A percentile compares a stretch with the other conserved stretches of the same genome.
Conservation (phyloP, 1,140 invertebrate genomes). For the Brachionus paranguensis region DNA sequence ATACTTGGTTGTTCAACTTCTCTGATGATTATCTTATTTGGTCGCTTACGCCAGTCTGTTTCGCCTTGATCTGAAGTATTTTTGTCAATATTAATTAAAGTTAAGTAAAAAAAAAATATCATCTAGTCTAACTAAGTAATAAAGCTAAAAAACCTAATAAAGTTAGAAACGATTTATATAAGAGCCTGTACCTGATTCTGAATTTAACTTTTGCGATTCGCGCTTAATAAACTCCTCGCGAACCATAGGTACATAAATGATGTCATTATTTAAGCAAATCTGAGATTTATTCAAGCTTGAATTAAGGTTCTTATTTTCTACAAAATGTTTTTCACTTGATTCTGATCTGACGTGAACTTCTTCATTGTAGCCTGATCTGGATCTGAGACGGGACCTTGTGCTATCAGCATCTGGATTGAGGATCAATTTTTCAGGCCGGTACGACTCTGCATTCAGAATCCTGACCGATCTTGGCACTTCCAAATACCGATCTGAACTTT, state of each 20-base stretch:
- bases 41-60: neutral
- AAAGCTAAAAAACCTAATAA: neutral
- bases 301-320: neutral
- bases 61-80: neutral
- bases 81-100: constrained; percentile 20
- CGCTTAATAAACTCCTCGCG: constrained; percentile 34
- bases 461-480: constrained; percentile 25
- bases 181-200: constrained; percentile 31
- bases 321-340: neutral
- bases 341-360: neutral
- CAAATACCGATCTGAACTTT: constrained; percentile 31
- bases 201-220: constrained; percentile 6
- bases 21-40: constrained; percentile 30
- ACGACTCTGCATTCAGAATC: neutral
- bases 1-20: constrained; percentile 5
- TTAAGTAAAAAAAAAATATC: neutral
- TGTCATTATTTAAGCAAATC: constrained; percentile 5
- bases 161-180: neutral
- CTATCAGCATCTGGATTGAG: neutral
- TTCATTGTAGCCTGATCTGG: neutral
- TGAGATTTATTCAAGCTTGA: constrained; percentile 2
- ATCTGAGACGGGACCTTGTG: neutral
- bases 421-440: neutral
- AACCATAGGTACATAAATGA: constrained; percentile 40
- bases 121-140: neutral